Conservation (phyloP, 2,113 vertebrate species). For the Edolisoma coerulescens region DNA sequence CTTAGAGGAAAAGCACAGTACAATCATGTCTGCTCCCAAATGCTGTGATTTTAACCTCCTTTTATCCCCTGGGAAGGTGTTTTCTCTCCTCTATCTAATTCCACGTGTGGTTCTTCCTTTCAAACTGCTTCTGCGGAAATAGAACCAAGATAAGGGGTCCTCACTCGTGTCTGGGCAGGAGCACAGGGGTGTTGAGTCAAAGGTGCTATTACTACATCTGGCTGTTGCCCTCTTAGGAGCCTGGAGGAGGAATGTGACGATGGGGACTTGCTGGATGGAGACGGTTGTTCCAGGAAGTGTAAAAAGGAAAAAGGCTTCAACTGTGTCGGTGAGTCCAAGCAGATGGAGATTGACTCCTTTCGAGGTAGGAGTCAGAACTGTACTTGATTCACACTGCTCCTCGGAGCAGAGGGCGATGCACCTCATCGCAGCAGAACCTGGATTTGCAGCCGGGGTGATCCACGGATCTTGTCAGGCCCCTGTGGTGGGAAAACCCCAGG, state of each 20-base stretch:
- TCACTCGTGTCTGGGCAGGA: neutral
- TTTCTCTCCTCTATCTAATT: neutral
- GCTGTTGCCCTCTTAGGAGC: slow-evolving; percentile 60
- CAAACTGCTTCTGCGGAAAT: neutral
- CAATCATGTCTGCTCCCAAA: neutral
- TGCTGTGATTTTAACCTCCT: neutral
- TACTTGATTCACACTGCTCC: rapidly evolving
- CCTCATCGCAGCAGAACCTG: rapidly evolving
- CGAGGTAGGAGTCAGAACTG: neutral
- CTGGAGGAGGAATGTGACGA: slow-evolving; percentile 89
- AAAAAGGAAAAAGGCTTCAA: slow-evolving; percentile 83
- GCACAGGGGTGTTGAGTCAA: neutral
- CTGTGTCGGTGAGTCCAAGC: slow-evolving; percentile 80
- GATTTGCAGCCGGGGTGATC: neutral
- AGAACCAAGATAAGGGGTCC: neutral
- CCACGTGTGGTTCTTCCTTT: neutral
- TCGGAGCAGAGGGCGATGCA: neutral
- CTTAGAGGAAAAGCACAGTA: neutral
- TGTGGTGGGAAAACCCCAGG: neutral
- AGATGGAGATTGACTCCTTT: neutral
- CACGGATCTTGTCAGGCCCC: no score
- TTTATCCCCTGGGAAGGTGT: neutral
- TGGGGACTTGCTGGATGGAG: slow-evolving; percentile 83
- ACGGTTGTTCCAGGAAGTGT: slow-evolving; percentile 93
- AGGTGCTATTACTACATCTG: neutral